Base-by-base conservation (phyloP, 2,888 invertebrate genomes). In the Brenthis daphne region DNA sequence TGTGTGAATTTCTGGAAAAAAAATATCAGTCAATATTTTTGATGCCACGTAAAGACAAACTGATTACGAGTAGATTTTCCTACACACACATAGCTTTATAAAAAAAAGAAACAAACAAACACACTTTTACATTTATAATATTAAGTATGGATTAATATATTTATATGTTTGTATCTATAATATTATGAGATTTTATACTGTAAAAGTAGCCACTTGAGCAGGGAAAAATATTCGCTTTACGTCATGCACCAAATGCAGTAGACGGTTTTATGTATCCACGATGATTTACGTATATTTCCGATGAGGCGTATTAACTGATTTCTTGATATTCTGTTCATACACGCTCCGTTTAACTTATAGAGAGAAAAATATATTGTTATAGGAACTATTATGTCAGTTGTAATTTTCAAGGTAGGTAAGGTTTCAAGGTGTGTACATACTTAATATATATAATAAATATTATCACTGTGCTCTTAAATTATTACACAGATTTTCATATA, bases 191-290 rank as follows among this genome's bases (percentile, higher is more conserved):
- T 48, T 29, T 29, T 29, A 33, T 60, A n/a, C 29, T 60, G 50
- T 29, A n/a, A 60, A 16, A 50, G n/a, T 50, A 50, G n/a, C 16
- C 33, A 50, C 60, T 50, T 50, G 6, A 60, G 29, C 12, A 6
- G 33, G 24, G 48, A 50, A 60, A 60, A 60, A n/a, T 48, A 29
- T 50, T 60, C 16, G n/a, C 50, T 60, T 60, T 60, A 60, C 33
- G 29, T 29, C n/a, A 48, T 60, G 63, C 53, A 37, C 51, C 63
- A 63, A 53, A 51, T 63, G 63, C 63, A 24, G 51, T 43, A 53
- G 53, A 63, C 53, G 63, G 53, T 51, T 63, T 63, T 53, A 53
- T 53, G 43, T 53, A 63, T 16, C 29, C 60, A 43, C 53, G 20
- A 37, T 60, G 60, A 50, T 60, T 60, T 60, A 60, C 29, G 16